These are phyloP conservation scores for Oostethus manadensis DNA, from an alignment of 2,113 vertebrate species.

Conservation along the genomic window DNA sequence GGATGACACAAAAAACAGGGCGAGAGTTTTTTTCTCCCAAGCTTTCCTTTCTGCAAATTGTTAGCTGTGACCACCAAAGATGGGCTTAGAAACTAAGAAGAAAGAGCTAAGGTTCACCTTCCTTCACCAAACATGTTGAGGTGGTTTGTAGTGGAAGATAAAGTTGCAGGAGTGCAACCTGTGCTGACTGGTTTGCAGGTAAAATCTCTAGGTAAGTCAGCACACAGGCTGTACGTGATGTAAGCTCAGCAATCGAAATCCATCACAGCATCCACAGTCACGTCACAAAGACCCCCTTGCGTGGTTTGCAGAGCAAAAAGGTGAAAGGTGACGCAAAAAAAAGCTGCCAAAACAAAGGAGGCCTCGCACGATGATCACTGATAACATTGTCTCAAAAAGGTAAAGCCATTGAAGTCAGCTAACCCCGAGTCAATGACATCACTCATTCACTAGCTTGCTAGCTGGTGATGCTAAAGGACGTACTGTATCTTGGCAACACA, in stretches of 20 bases:
- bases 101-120: slow-evolving; percentile 43
- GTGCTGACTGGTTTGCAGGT: slow-evolving; percentile 18
- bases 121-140: slow-evolving; percentile 29
- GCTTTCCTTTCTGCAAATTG: background rate
- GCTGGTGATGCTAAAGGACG: too few relatives aligned
- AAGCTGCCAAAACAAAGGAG: slow-evolving; percentile 29
- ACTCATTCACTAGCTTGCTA: background rate
- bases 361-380: slow-evolving; percentile 1
- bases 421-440: slow-evolving; percentile 11
- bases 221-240: slow-evolving; percentile 13
- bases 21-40: background rate
- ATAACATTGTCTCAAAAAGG: slow-evolving; percentile 21
- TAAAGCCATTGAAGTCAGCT: slow-evolving; percentile 14
- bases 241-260: slow-evolving; percentile 16
- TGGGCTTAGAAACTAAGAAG: slow-evolving; percentile 4
- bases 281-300: slow-evolving; percentile 12
- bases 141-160: slow-evolving; percentile 31
- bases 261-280: slow-evolving; percentile 14
- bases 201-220: background rate
- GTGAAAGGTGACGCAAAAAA: slow-evolving; percentile 31
- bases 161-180: slow-evolving; percentile 11
- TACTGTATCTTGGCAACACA: too few relatives aligned
- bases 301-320: slow-evolving; percentile 9
- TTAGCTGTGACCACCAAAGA: slow-evolving; percentile 18
- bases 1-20: slow-evolving; percentile 43